phyloP scores from a whole-genome alignment of 2,888 invertebrate species.

The Alitta virens region DNA sequence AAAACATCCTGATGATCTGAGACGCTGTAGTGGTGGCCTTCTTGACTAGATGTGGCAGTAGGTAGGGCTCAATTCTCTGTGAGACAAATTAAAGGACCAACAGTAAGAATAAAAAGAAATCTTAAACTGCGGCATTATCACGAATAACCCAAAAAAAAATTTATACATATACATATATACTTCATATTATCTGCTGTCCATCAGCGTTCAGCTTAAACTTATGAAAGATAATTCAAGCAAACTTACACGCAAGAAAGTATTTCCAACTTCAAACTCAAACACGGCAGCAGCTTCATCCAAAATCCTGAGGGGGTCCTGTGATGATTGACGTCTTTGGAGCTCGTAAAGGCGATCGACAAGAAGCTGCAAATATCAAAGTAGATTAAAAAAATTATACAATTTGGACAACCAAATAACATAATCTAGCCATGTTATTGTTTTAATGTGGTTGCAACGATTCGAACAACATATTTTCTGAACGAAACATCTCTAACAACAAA shows the following conservation, averaged over 20 bases:
- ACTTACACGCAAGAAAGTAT: slow-evolving; percentile 45
- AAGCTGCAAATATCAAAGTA: neutral
- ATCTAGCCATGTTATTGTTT: too few relatives aligned
- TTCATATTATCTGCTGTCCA: neutral
- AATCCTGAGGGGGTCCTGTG: slow-evolving; percentile 37
- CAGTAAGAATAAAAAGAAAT: neutral
- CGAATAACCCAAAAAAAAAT: too few relatives aligned
- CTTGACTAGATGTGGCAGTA: slow-evolving; percentile 51
- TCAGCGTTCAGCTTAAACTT: too few relatives aligned
- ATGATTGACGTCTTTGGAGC: slow-evolving; percentile 23
- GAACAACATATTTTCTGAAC: neutral
- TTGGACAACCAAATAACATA: too few relatives aligned
- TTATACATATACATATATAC: too few relatives aligned
- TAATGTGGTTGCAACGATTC: too few relatives aligned
- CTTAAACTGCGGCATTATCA: too few relatives aligned
- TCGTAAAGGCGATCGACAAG: slow-evolving; percentile 36
- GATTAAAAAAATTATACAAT: neutral
- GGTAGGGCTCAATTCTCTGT: slow-evolving; percentile 47
- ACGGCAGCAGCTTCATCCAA: slow-evolving; percentile 45
- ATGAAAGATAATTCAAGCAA: too few relatives aligned
- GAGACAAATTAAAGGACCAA: slow-evolving; percentile 12
- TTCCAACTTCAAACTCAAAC: slow-evolving; percentile 45
- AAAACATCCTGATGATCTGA: slow-evolving; percentile 43
- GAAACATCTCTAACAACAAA: neutral
- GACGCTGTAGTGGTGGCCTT: slow-evolving; percentile 48